Conservation (phyloP, 2,797 vertebrate species). For the Galaxias olidus region DNA sequence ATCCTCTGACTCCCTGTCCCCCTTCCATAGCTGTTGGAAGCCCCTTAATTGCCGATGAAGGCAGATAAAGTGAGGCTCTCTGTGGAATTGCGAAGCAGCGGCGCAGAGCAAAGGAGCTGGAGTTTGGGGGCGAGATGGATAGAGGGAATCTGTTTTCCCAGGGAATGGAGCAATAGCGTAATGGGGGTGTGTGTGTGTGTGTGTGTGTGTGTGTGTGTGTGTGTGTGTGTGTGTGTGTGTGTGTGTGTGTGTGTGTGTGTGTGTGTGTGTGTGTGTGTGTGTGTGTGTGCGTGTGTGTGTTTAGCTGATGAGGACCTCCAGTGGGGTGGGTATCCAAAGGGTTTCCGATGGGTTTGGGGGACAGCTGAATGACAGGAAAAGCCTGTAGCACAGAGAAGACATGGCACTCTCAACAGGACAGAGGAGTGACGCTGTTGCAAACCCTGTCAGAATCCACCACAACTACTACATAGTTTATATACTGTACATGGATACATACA, state of each 20-base stretch:
- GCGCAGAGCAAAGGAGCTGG: constrained; percentile 34
- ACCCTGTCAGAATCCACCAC: constrained; percentile 17
- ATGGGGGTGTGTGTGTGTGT: background rate
- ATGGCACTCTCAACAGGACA: background rate
- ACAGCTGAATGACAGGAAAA: constrained; percentile 23
- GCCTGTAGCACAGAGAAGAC: constrained; percentile 28
- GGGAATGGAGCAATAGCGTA: constrained; percentile 22
- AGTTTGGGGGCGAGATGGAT: constrained; percentile 33
- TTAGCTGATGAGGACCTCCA: constrained; percentile 45
- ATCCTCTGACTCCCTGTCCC: constrained; percentile 47
- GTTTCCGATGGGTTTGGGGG: constrained; percentile 43
- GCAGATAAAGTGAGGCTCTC: constrained; percentile 46
- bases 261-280: too few relatives aligned
- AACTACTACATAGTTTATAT: constrained; percentile 14
- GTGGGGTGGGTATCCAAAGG: constrained; percentile 42
- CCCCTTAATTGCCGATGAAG: constrained; percentile 53
- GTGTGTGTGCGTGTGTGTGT: constrained; percentile 34
- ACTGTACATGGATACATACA: too few relatives aligned
- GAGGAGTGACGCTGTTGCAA: constrained; percentile 10
- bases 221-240: constrained; percentile 23
- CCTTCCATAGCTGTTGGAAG: constrained; percentile 37
- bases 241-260: background rate
- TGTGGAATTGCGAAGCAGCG: constrained; percentile 33
- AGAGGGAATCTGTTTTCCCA: constrained; percentile 24
- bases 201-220: background rate